phyloP scores from a whole-genome alignment of 2,888 invertebrate species.

The Neoitamus cyanurus region DNA sequence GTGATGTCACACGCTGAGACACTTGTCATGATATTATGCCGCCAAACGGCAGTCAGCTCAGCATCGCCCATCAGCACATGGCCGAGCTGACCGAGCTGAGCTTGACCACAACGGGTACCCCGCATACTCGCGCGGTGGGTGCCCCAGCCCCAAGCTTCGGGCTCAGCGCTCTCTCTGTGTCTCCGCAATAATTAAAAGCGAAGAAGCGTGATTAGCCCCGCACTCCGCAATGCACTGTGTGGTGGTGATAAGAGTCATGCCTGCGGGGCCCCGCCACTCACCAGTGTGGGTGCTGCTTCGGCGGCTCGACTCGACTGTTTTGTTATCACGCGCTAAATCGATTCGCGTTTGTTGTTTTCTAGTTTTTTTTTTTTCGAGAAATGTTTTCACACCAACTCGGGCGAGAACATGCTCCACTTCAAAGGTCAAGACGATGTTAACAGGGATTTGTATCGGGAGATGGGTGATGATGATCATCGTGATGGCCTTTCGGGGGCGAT shows the following conservation, averaged over 20 bases:
- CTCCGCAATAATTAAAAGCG: not conserved
- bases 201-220: not conserved
- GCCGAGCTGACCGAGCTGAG: not conserved
- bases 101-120: not conserved
- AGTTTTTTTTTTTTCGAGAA: not conserved
- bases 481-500: not conserved
- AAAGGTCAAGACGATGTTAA: not conserved
- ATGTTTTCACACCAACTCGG: not conserved
- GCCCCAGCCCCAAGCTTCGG: too few relatives aligned
- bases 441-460: not conserved
- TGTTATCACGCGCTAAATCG: not conserved
- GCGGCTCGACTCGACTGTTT: not conserved
- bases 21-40: not conserved
- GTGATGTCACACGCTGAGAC: not conserved
- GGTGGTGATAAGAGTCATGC: not conserved
- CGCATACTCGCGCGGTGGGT: not conserved
- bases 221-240: not conserved
- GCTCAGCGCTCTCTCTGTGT: not conserved
- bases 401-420: not conserved
- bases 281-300: not conserved
- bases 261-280: not conserved
- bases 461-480: not conserved
- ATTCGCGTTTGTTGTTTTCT: not conserved
- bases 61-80: not conserved
- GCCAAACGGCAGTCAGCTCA: not conserved